phyloP scores from a whole-genome alignment of 2,797 vertebrate genomes.

The Falco concolor region DNA sequence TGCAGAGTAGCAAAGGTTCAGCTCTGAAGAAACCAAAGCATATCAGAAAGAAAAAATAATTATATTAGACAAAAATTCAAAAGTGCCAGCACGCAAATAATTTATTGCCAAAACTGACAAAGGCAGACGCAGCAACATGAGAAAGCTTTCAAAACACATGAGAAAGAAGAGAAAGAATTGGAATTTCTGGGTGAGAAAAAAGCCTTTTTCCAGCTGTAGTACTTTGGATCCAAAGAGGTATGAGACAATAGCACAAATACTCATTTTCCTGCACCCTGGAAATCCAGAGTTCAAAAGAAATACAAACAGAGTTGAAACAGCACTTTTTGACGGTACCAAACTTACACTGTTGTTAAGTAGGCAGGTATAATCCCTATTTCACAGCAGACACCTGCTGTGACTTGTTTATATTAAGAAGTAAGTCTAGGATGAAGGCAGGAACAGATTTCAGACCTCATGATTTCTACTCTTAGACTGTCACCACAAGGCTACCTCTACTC shows the following conservation, averaged over 20 bases:
- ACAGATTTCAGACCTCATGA: not conserved
- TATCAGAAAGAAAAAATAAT: not conserved
- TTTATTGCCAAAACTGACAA: not conserved
- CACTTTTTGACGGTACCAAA: not conserved
- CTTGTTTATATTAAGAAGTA: not conserved
- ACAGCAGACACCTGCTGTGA: not conserved
- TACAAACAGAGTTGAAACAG: not conserved
- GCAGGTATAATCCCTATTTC: not conserved
- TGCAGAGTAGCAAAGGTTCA: not conserved
- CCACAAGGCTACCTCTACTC: not conserved
- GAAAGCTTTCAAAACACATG: not conserved
- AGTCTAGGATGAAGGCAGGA: not conserved
- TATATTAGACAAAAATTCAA: not conserved
- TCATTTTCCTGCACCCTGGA: not conserved
- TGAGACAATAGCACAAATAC: not conserved
- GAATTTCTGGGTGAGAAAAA: not conserved
- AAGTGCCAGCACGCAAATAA: not conserved
- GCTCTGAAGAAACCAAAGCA: not conserved
- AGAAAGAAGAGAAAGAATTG: not conserved
- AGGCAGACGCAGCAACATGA: not conserved
- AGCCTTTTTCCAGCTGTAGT: not conserved
- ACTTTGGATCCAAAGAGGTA: not conserved
- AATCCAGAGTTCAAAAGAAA: not conserved
- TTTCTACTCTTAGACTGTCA: not conserved
- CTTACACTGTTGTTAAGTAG: not conserved